A percentile compares a stretch with the other conserved stretches of the same genome.
These are phyloP conservation scores for Nasonia longicornis DNA, from an alignment of 1,140 invertebrate genomes.

Conservation along the genomic window DNA sequence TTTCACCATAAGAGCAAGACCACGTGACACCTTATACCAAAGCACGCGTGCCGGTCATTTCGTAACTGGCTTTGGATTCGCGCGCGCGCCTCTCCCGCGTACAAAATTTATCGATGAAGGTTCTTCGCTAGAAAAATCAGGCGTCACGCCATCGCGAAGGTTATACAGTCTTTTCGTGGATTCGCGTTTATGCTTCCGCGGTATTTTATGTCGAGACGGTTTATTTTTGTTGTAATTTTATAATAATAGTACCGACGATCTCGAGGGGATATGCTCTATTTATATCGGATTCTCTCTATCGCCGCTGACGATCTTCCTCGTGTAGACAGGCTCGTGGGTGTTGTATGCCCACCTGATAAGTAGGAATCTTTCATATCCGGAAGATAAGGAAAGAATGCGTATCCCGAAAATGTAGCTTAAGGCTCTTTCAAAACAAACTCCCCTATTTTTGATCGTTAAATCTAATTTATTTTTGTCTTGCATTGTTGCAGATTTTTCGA, in stretches of 20 bases:
- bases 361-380: too few relatives aligned
- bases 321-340: too few relatives aligned
- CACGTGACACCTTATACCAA: too few relatives aligned
- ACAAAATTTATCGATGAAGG: neutral
- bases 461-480: neutral
- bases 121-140: neutral
- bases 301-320: too few relatives aligned
- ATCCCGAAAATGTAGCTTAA: too few relatives aligned
- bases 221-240: neutral
- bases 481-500: slow-evolving; percentile 31
- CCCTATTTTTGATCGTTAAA: too few relatives aligned
- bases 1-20: too few relatives aligned
- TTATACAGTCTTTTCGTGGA: neutral
- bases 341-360: too few relatives aligned
- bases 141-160: neutral
- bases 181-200: neutral
- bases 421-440: too few relatives aligned
- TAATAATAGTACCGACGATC: neutral
- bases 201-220: neutral
- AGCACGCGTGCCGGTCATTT: too few relatives aligned
- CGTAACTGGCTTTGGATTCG: neutral
- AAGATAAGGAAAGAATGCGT: too few relatives aligned
- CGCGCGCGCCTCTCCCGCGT: neutral
- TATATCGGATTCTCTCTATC: too few relatives aligned
- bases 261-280: neutral